These are phyloP conservation scores for Thera britannica DNA, from an alignment of 2,888 invertebrate genomes.

Conservation along the genomic window DNA sequence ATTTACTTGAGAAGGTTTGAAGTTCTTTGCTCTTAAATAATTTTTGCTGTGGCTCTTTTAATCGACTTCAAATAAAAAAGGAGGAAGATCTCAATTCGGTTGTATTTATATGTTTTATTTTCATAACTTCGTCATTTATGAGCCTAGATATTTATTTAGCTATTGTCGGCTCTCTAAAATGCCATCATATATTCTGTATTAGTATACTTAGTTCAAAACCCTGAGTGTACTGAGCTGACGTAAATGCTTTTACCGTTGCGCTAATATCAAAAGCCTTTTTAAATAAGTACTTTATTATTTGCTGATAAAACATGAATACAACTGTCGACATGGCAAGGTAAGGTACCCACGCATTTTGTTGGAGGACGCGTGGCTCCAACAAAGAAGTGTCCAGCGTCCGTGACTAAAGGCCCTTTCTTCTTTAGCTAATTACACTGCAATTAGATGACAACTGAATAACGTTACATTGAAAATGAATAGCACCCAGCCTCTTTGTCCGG, in stretches of 20 bases:
- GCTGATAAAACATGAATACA: conserved; percentile 19
- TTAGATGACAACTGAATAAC: conserved; percentile 66
- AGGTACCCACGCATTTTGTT: conserved; percentile 36
- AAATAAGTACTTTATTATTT: neutral
- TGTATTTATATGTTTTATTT: too few relatives aligned
- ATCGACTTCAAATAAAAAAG: neutral
- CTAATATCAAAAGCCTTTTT: conserved; percentile 2
- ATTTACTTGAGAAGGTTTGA: conserved; percentile 28
- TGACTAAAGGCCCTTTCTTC: conserved; percentile 55
- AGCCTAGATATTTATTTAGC: too few relatives aligned
- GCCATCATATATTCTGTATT: too few relatives aligned
- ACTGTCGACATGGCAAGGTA: conserved; percentile 33
- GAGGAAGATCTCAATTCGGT: too few relatives aligned
- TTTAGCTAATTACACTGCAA: conserved; percentile 58
- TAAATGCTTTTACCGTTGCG: neutral
- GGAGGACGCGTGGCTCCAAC: conserved; percentile 59
- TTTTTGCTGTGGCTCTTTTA: neutral
- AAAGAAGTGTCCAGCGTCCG: conserved; percentile 43
- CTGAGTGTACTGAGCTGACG: neutral
- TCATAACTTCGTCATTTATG: too few relatives aligned
- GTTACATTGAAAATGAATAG: conserved; percentile 58
- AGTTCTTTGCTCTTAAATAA: neutral
- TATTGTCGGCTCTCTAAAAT: neutral
- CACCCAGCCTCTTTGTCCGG: conserved; percentile 57
- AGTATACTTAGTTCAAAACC: neutral